Evolutionary conservation across 1,140 invertebrate species (phyloP).

Genomic region (Drosophila setifemur): DNA sequence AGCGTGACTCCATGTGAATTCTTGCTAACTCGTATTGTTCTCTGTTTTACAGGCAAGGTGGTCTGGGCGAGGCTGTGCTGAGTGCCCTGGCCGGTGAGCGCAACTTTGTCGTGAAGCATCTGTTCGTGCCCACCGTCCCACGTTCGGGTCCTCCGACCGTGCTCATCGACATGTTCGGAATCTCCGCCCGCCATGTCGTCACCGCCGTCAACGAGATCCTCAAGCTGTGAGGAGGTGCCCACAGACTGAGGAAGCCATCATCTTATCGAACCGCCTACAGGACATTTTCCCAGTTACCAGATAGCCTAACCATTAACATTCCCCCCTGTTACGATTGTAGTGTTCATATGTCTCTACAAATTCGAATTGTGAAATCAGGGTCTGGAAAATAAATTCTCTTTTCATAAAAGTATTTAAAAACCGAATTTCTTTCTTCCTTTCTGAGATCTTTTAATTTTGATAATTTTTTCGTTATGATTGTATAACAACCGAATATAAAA

Average conservation of each 20-base stretch:
- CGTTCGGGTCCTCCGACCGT: slow-evolving; percentile 94
- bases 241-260: neutral
- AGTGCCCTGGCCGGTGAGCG: slow-evolving; percentile 89
- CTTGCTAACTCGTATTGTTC: neutral
- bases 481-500: too few relatives aligned
- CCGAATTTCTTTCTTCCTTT: neutral
- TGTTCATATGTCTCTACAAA: neutral
- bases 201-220: slow-evolving; percentile 87
- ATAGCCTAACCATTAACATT: slow-evolving; percentile 3
- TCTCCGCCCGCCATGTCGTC: slow-evolving; percentile 91
- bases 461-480: too few relatives aligned
- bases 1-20: too few relatives aligned
- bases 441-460: neutral
- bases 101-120: slow-evolving; percentile 90
- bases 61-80: slow-evolving; percentile 96
- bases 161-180: slow-evolving; percentile 94
- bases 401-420: slow-evolving; percentile 10
- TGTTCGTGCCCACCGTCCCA: slow-evolving; percentile 94
- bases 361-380: slow-evolving; percentile 6
- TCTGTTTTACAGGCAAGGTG: slow-evolving; percentile 86
- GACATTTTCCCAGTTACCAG: neutral
- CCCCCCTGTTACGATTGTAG: slow-evolving; percentile 6
- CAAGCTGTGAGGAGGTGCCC: slow-evolving; percentile 83
- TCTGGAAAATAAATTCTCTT: slow-evolving; percentile 22
- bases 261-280: slow-evolving; percentile 3